Evolutionary conservation across 2,888 invertebrate species (phyloP), one percentile per base, ranked within the genome.

Genomic region (Keiferia lycopersicella): DNA sequence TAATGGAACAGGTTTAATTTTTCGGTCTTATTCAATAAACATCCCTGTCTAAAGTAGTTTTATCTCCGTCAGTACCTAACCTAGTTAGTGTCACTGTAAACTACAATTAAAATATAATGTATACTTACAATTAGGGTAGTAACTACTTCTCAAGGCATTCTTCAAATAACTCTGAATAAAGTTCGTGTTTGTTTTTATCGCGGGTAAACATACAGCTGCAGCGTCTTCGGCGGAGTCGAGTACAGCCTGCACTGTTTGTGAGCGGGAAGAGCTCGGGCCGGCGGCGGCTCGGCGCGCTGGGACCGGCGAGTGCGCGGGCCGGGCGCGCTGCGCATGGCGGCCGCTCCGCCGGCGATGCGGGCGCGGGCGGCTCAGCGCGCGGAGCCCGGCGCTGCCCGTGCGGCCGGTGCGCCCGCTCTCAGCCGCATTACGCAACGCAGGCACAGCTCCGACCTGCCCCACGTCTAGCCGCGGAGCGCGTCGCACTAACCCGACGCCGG

Each of bases 401-500:
- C 81, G 34, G 34, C 34, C 78, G 77, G 76, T 81, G 78, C 79
- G 77, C 74, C 77, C 74, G 79, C 80, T 79, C 81, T 76, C 82
- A 76, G 75, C 71, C 81, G 80, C 80, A 89, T 88, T 89, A 85
- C 86, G 88, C 89, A 88, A 88, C 88, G 78, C 74, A 77, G 71
- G 78, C 76, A 38, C 79, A 77, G 79, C 81, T 87, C 88, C 88
- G 88, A 89, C 88, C 88, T 88, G 90, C 90, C 90, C 86, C 83
- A 89, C 90, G 89, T 84, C 90, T 86, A 81, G 81, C 83, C 82
- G 81, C 76, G 80, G 81, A 83, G 79, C 83, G 83, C 83, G 78
- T 78, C 83, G 85, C 83, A 86, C 91, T 90, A 85, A 84, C 86
- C 81, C 88, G 83, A 80, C 83, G 83, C 79, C 77, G 78, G 77